Evolutionary conservation across 2,797 vertebrate genomes (phyloP).

Genomic region (Euthynnus affinis): DNA sequence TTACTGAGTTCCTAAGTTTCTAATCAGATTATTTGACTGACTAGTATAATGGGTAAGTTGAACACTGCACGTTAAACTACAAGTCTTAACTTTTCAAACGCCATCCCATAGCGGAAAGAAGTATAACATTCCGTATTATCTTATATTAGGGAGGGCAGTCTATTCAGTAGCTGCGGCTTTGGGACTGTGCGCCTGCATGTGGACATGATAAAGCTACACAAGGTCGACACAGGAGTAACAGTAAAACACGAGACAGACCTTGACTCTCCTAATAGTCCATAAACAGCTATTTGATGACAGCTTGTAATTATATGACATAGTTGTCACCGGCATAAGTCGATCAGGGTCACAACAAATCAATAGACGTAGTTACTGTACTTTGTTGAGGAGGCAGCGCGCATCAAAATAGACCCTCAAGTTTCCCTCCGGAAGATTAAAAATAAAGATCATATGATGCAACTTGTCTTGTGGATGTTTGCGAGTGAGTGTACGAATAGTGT

Average conservation of each 20-base stretch:
- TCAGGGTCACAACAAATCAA: slow-evolving; percentile 79
- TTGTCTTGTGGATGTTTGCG: slow-evolving; percentile 35
- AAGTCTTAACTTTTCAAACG: slow-evolving; percentile 44
- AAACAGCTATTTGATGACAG: slow-evolving; percentile 64
- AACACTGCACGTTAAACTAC: neutral
- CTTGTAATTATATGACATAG: slow-evolving; percentile 60
- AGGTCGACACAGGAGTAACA: slow-evolving; percentile 71
- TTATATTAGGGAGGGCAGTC: slow-evolving; percentile 38
- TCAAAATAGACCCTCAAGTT: slow-evolving; percentile 74
- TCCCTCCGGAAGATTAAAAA: slow-evolving; percentile 45
- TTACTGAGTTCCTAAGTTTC: slow-evolving; percentile 14
- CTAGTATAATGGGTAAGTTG: accelerated
- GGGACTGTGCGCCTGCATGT: slow-evolving; percentile 73
- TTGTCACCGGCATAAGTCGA: slow-evolving; percentile 66
- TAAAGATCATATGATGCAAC: slow-evolving; percentile 12
- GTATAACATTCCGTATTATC: slow-evolving; percentile 2
- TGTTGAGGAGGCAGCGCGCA: slow-evolving; percentile 64
- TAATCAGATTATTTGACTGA: neutral
- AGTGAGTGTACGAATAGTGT: slow-evolving; percentile 39
- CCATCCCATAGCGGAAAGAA: neutral
- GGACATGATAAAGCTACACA: slow-evolving; percentile 67
- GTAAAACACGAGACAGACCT: slow-evolving; percentile 59
- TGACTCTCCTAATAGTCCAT: slow-evolving; percentile 57
- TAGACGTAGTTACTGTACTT: slow-evolving; percentile 76
- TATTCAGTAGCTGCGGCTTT: slow-evolving; percentile 43